Conservation (phyloP, 2,888 invertebrate genomes). For the Creontiades dilutus region DNA sequence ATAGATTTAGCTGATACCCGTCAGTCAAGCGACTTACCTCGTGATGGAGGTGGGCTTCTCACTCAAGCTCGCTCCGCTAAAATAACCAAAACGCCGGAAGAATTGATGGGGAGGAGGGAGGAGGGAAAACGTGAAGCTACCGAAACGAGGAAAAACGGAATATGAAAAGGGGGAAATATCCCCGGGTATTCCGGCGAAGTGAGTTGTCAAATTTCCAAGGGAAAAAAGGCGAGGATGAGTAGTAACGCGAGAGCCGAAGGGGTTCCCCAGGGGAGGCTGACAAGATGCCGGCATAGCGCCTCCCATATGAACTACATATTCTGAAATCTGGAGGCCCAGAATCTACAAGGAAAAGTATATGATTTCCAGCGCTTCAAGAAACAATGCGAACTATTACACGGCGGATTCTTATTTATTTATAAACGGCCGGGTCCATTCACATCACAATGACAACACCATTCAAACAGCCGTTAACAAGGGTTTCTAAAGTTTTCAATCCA, state of each 20-base stretch:
- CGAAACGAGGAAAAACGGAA: background rate
- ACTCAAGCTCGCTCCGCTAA: background rate
- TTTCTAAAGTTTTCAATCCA: too few species aligned
- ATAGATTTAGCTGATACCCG: conserved; percentile 17
- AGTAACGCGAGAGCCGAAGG: background rate
- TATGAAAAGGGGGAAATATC: background rate
- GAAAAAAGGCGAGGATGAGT: background rate
- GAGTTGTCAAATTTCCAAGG: conserved; percentile 31
- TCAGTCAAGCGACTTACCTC: conserved; percentile 16
- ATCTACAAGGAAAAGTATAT: background rate
- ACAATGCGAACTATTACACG: too few species aligned
- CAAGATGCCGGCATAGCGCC: background rate
- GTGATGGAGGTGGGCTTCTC: background rate
- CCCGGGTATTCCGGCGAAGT: background rate
- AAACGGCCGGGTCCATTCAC: too few species aligned
- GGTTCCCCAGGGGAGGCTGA: conserved; percentile 14
- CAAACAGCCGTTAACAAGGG: too few species aligned
- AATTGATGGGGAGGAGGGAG: background rate
- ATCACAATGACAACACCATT: too few species aligned
- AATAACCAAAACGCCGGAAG: conserved; percentile 4
- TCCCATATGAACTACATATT: background rate
- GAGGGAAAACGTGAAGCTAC: background rate
- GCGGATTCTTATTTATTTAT: too few species aligned
- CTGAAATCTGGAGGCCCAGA: background rate
- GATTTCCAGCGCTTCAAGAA: too few species aligned